Base-by-base conservation (phyloP, 2,888 invertebrate species). In the Clivina fossor region DNA sequence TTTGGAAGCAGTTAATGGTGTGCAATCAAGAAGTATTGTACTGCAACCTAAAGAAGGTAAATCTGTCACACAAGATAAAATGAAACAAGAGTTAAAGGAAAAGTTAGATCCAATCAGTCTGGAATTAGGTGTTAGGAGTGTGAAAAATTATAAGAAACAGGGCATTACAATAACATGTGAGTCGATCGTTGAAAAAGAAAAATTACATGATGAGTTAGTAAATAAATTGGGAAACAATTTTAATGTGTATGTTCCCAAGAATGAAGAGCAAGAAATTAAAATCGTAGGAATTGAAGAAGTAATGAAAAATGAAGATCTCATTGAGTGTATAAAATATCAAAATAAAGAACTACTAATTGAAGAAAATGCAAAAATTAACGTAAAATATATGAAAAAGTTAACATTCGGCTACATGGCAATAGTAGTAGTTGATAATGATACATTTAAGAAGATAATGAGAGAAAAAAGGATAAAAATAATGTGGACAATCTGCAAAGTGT, bases 21-120 rank as follows among this genome's bases (percentile, higher is more conserved):
- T 32, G 13, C 32, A 32, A n/a, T 11, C 4, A n/a, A 32, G 32
- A 32, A 32, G 32, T 32, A 32, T 32, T 32, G n/a, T 32, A 7
- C 32, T 32, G 9, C 32, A 32, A 32, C 32, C 32, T 7, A 32
- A 32, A 32, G 32, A 32, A 32, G 32, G n/a, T 32, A 32, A 32
- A n/a, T 13, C 4, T 7, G n/a, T 4, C 13, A n/a, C 4, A 4
- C 32, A 32, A 32, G 32, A n/a, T 4, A n/a, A 32, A n/a, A 32
- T 32, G 32, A 32, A 32, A n/a, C 32, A 32, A 32, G 32, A 32
- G 13, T n/a, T 32, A 7, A 32, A 32, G n/a, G 13, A 32, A 32
- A 32, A 32, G 4, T 13, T 32, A n/a, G n/a, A 32, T 32, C 32
- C 32, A n/a, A 13, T 32, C 4, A n/a, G 32, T 7, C 32, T 32